Evolutionary conservation across 2,797 vertebrate species (phyloP).

Genomic region (Poeciliopsis gracilis): DNA sequence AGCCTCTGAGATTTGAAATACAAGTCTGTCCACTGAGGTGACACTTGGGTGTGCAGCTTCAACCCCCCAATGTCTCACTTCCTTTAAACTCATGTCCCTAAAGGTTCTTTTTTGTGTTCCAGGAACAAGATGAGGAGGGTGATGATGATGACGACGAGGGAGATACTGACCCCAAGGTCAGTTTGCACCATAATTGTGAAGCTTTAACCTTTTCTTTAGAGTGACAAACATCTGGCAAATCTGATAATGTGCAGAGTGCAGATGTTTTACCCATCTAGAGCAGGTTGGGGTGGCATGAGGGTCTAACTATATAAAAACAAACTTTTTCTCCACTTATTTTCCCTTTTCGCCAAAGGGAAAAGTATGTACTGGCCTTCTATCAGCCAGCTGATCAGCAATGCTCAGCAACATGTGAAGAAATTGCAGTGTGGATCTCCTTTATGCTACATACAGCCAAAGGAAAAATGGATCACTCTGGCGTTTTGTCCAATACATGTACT

Average conservation of each 20-base stretch:
- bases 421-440: not conserved
- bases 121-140: conserved; percentile 90
- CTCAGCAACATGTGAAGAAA: not conserved
- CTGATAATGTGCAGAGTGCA: not conserved
- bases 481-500: not conserved
- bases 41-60: not conserved
- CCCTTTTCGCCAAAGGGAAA: not conserved
- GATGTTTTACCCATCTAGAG: not conserved
- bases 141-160: conserved; percentile 92
- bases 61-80: not conserved
- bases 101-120: conserved; percentile 29
- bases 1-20: conserved; percentile 12
- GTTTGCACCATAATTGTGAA: conserved; percentile 14
- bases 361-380: not conserved
- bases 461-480: not conserved
- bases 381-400: not conserved
- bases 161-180: conserved; percentile 88
- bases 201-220: not conserved
- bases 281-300: not conserved
- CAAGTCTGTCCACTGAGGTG: not conserved
- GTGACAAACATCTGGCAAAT: not conserved
- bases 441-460: not conserved
- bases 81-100: not conserved
- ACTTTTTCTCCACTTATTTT: too few species aligned
- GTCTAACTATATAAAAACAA: not conserved